phyloP scores from a whole-genome alignment of 2,797 vertebrate genomes.

The Pangasius mekongensis region DNA sequence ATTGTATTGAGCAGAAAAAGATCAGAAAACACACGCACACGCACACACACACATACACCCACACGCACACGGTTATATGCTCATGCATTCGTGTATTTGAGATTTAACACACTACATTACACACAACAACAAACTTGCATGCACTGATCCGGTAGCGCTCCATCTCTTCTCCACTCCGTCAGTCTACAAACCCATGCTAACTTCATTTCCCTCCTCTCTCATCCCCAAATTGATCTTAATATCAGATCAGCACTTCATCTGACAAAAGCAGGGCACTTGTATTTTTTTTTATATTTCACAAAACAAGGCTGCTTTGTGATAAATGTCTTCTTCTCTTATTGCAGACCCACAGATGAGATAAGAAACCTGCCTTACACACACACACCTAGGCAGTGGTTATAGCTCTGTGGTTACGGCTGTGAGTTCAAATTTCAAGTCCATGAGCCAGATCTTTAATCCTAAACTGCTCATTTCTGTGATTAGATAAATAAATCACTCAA shows the following conservation, averaged over 20 bases:
- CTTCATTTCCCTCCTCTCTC: background rate
- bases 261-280: too few species aligned
- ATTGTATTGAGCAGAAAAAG: background rate
- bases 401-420: background rate
- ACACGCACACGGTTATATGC: background rate
- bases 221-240: background rate
- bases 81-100: background rate
- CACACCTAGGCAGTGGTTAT: background rate
- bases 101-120: slow-evolving; percentile 4
- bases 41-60: background rate
- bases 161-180: background rate
- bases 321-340: background rate
- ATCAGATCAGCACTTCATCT: slow-evolving; percentile 1
- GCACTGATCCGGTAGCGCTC: background rate
- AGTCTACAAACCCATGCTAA: background rate
- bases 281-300: background rate
- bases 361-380: background rate
- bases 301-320: background rate
- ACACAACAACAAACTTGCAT: background rate
- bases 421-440: background rate
- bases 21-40: background rate
- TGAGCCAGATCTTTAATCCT: background rate
- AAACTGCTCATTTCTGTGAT: background rate
- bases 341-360: background rate
- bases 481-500: background rate